phyloP scores from a whole-genome alignment of 2,797 vertebrate genomes.

The Peromyscus aztecus region DNA sequence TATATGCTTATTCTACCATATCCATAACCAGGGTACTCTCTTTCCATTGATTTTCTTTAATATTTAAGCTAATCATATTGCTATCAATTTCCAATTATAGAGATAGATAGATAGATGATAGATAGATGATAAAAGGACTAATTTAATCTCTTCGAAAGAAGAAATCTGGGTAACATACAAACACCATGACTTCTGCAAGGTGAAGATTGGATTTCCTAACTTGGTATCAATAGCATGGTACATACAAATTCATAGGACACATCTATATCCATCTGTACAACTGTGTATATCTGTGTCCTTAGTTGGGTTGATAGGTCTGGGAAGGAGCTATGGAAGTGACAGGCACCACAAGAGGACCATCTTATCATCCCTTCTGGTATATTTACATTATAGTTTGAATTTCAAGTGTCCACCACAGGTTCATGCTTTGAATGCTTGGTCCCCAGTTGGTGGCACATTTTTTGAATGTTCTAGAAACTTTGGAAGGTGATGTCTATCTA shows the following conservation, averaged over 20 bases:
- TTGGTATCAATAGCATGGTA: background rate
- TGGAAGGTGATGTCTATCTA: background rate
- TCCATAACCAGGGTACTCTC: background rate
- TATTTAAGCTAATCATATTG: background rate
- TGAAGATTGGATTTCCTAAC: background rate
- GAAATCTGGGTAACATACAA: background rate
- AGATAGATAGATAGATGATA: background rate
- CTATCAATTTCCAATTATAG: background rate
- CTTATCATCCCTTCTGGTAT: background rate
- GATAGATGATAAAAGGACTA: background rate
- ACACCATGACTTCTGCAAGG: background rate
- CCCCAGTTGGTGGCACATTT: background rate
- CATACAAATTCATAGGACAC: too few species aligned
- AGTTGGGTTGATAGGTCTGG: background rate
- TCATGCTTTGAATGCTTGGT: background rate
- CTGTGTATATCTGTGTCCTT: background rate
- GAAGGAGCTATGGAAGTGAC: background rate
- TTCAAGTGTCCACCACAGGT: background rate
- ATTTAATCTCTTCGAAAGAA: background rate
- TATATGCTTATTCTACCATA: background rate
- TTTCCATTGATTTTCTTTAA: background rate
- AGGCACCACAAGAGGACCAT: background rate
- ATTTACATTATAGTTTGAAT: background rate
- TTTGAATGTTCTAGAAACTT: background rate
- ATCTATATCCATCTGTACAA: too few species aligned